Base-by-base conservation (phyloP, 2,113 vertebrate genomes). In the Syngnathus floridae region DNA sequence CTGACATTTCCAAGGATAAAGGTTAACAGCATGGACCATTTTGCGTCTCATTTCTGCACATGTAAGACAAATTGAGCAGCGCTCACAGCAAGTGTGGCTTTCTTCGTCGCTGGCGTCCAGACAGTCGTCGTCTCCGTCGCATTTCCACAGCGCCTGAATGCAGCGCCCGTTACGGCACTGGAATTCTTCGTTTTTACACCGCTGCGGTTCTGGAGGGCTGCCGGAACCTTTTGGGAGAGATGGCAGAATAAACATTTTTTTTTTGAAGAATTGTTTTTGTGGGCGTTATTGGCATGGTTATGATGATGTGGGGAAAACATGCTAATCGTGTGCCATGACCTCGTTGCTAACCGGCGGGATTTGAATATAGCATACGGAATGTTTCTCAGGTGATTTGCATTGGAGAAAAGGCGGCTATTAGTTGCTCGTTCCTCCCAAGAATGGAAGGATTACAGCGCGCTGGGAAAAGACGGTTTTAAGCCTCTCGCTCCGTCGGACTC, bases 121-220 rank as follows among this genome's bases (percentile, higher is more conserved):
- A 65, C 97, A 99, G 80, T 99, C 97, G 45, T 99, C 92, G 13
- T 98, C 95, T 0, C 96, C 96, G 5, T 99, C 97, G 48, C 97
- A 99, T 77, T 90, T 94, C 97, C 97, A 99, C 48, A 84, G 77
- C 4, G 88, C 88, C 69, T 93, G 93, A 65, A 99, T 93, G 64
- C 97, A 99, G 72, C 92, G 93, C 40, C 90, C 90, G 62, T 97
- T 98, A 62, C 80, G 91, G 79, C 97, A 99, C 77, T 92, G 94
- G 78, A 98, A 98, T 87, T 99, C 94, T 57, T 93, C 93, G 1
- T 77, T 86, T 85, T 89, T 91, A 73, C 97, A 99, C 35, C 86
- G 52, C 60, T 89, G 92, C 5, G 91, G 86, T 49, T 92, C 78
- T 43, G 52, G 74, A 69, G 89, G 89, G 61, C 84, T 84, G 4